These are phyloP conservation scores for Drosophila hydei DNA, from an alignment of 1,140 invertebrate species.

Conservation along the genomic window DNA sequence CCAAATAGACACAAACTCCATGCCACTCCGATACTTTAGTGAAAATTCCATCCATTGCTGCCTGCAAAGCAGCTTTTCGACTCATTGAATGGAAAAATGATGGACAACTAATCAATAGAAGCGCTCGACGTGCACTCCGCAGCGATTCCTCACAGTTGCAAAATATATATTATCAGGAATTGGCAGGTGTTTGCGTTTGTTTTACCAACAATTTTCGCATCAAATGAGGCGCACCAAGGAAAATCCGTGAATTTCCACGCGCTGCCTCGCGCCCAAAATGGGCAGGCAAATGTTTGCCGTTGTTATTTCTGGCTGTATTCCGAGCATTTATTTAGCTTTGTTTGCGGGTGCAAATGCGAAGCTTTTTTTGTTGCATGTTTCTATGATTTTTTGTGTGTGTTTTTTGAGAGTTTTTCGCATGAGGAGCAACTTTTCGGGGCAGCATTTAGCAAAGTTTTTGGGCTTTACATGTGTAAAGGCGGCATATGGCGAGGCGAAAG, in stretches of 20 bases:
- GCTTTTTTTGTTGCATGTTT: conserved; percentile 52
- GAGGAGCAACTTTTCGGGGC: conserved; percentile 57
- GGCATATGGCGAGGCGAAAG: conserved; percentile 44
- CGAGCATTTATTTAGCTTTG: conserved; percentile 36
- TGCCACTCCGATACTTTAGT: background rate
- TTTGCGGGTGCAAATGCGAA: conserved; percentile 58
- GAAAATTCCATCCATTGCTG: background rate
- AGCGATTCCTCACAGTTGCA: conserved; percentile 23
- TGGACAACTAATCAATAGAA: conserved; percentile 78
- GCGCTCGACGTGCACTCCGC: background rate
- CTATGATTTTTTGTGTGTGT: conserved; percentile 36
- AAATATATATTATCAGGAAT: conserved; percentile 33
- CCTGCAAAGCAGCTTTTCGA: conserved; percentile 46
- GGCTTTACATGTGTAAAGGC: conserved; percentile 30
- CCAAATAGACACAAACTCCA: background rate
- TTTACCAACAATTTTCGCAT: conserved; percentile 78
- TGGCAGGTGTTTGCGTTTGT: conserved; percentile 78
- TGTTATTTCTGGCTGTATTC: conserved; percentile 29
- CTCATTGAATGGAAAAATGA: conserved; percentile 83
- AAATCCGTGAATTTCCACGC: conserved; percentile 1
- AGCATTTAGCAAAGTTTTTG: conserved; percentile 66
- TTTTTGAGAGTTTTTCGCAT: conserved; percentile 36
- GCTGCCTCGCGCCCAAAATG: conserved; percentile 23
- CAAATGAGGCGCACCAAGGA: conserved; percentile 50
- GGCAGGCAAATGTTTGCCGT: conserved; percentile 63